Evolutionary conservation across 2,113 vertebrate genomes (phyloP).

Genomic region (Mixornis gularis): DNA sequence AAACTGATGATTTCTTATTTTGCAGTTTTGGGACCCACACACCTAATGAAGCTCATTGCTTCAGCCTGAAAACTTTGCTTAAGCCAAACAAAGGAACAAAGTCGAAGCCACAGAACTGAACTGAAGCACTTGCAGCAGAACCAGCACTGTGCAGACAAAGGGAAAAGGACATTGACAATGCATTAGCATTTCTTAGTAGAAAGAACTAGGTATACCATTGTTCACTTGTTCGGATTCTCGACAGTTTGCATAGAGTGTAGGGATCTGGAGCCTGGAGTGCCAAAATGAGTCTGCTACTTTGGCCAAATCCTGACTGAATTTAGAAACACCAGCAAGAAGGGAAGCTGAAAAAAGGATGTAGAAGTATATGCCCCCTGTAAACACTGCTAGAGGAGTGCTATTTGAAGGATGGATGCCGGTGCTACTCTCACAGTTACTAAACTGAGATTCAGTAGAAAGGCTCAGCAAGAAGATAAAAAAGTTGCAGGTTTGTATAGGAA

Average conservation of each 20-base stretch:
- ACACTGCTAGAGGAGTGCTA: neutral
- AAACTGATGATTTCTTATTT: neutral
- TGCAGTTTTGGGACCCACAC: neutral
- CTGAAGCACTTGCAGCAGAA: neutral
- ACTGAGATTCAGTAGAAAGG: neutral
- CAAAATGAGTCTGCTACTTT: neutral
- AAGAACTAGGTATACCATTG: neutral
- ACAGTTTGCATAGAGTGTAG: neutral
- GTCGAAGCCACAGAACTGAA: neutral
- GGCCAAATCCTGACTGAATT: neutral
- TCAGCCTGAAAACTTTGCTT: neutral
- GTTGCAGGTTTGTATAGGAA: neutral
- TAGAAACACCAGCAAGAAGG: neutral
- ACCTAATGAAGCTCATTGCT: neutral
- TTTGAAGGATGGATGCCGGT: neutral
- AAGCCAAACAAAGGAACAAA: neutral
- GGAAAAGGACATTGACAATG: neutral
- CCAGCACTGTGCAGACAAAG: accelerated
- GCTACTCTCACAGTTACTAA: neutral
- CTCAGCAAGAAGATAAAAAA: neutral
- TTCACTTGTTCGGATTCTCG: neutral
- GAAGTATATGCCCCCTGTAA: neutral
- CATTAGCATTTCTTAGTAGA: neutral
- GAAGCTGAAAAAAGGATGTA: neutral
- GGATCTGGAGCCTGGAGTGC: neutral